A percentile compares a stretch with the other conserved stretches of the same genome.
Conservation (phyloP, 2,113 vertebrate genomes). For the Microcebus jonahi region DNA sequence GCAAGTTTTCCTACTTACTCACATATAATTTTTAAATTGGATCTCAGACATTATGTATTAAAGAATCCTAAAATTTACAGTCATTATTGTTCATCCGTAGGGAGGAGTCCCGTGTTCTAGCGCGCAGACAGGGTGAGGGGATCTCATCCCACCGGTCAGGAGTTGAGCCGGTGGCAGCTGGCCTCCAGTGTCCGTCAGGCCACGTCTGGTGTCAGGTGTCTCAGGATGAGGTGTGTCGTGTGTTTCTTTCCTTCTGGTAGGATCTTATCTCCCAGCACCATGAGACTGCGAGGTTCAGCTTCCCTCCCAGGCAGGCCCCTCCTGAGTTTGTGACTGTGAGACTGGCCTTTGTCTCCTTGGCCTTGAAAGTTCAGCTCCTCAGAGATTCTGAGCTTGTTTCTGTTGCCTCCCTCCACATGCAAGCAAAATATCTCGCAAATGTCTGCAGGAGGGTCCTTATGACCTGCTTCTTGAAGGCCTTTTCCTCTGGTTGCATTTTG, state of each 20-base stretch:
- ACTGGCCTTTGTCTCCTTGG: neutral
- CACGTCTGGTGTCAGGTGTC: neutral
- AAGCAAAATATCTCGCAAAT: neutral
- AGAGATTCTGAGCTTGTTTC: neutral
- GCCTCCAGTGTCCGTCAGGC: neutral
- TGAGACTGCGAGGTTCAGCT: neutral
- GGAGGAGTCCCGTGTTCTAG: neutral
- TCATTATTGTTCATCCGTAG: neutral
- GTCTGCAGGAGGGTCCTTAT: neutral
- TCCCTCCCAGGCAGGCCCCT: neutral
- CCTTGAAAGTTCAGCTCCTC: neutral
- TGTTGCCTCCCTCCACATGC: neutral
- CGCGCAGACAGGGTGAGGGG: neutral
- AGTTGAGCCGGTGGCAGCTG: neutral
- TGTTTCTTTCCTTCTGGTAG: neutral
- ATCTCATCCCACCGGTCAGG: neutral
- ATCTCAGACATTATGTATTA: neutral
- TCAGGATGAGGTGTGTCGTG: neutral
- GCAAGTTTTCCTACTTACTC: neutral
- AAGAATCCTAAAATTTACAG: neutral
- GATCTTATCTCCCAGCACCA: neutral
- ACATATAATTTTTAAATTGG: neutral
- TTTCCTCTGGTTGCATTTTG: neutral
- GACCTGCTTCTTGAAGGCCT: neutral
- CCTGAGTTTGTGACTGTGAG: neutral